phyloP scores from a whole-genome alignment of 2,113 vertebrate species.

The Albula goreensis region DNA sequence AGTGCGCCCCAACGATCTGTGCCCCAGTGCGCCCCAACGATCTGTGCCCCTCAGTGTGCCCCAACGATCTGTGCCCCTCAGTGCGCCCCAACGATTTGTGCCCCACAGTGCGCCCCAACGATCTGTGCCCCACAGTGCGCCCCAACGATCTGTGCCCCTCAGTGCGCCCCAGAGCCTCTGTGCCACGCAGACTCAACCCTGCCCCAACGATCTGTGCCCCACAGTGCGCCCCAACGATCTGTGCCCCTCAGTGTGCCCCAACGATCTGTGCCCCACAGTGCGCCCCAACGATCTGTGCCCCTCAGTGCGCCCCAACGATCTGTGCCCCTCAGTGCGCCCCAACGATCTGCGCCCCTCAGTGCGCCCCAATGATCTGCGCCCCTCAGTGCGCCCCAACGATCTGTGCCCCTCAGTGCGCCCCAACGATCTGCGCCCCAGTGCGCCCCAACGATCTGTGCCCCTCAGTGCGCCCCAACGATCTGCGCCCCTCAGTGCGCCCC shows the following conservation, averaged over 20 bases:
- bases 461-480: constrained; percentile 54
- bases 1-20: no score
- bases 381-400: constrained; percentile 65
- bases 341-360: constrained; percentile 55
- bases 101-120: no score
- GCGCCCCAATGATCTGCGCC: no score
- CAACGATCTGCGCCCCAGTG: no score
- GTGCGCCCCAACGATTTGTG: no score
- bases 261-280: constrained; percentile 52
- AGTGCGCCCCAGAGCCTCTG: background rate
- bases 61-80: constrained; percentile 57
- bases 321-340: constrained; percentile 38
- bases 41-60: constrained; percentile 41
- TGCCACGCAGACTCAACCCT: constrained; percentile 51
- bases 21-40: constrained; percentile 64
- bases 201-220: constrained; percentile 59
- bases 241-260: no score
- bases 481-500: constrained; percentile 31
- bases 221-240: no score
- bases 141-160: constrained; percentile 59
- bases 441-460: constrained; percentile 60
- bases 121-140: constrained; percentile 44
- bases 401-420: constrained; percentile 35
- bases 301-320: constrained; percentile 54
- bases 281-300: constrained; percentile 59